Percentiles rank a stretch among this genome's conserved stretches.
phyloP scores from a whole-genome alignment of 2,113 vertebrate genomes.

The Hydropotes inermis region DNA sequence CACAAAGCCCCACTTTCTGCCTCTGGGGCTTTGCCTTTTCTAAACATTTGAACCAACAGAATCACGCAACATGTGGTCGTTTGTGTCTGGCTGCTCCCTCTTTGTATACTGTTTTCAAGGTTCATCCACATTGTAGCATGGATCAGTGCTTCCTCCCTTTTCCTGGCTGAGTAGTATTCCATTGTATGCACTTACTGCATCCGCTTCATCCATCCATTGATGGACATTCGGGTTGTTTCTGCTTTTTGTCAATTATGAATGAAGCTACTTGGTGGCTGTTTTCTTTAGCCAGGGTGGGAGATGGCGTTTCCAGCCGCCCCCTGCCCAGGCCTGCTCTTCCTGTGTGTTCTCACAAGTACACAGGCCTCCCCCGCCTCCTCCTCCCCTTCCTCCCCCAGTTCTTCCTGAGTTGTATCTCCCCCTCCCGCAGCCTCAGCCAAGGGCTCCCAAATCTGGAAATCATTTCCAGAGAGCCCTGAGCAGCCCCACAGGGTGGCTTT shows the following conservation, averaged over 20 bases:
- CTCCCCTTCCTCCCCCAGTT: too few species aligned
- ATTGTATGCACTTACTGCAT: accelerated
- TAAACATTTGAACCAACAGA: background rate
- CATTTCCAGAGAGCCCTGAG: background rate
- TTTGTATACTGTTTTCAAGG: accelerated
- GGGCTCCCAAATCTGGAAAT: background rate
- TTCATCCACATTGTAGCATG: accelerated
- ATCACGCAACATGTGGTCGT: accelerated
- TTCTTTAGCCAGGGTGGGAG: background rate
- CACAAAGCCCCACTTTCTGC: background rate
- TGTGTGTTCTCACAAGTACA: background rate
- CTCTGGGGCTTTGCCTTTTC: background rate
- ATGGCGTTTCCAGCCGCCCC: background rate
- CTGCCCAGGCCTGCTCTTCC: background rate
- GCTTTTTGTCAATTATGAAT: background rate
- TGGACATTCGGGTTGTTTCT: background rate
- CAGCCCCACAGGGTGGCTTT: background rate
- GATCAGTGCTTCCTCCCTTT: background rate
- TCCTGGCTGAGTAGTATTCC: background rate
- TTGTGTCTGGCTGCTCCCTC: background rate
- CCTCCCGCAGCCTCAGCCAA: background rate
- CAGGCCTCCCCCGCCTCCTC: too few species aligned
- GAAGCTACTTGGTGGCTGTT: background rate
- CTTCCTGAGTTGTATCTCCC: background rate
- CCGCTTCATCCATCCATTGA: background rate